Evolutionary conservation across 2,113 vertebrate genomes (phyloP).

Genomic region (Martes martes): DNA sequence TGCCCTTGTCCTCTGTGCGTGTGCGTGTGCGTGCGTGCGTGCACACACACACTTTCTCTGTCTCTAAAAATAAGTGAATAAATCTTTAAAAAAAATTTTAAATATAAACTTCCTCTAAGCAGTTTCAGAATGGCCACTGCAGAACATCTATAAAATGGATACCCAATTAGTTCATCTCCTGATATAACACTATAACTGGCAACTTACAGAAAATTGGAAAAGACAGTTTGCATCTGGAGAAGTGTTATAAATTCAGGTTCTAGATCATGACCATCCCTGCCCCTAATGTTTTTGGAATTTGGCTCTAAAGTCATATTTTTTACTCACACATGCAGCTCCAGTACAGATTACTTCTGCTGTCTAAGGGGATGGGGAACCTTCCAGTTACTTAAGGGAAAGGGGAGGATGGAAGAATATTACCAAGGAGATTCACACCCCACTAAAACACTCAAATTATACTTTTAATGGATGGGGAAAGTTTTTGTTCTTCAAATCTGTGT

Average conservation of each 20-base stretch:
- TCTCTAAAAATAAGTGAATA: background rate
- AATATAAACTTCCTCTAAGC: background rate
- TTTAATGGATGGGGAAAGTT: conserved; percentile 55
- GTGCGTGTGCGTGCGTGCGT: accelerated
- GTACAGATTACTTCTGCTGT: background rate
- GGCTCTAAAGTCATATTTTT: background rate
- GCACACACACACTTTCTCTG: background rate
- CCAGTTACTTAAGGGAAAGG: background rate
- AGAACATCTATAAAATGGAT: background rate
- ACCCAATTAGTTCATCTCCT: background rate
- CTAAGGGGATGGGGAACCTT: background rate
- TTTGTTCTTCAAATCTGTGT: conserved; percentile 31
- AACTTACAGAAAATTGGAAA: background rate
- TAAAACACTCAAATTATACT: conserved; percentile 44
- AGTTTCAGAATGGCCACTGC: background rate
- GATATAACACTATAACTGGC: background rate
- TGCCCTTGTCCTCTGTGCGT: background rate
- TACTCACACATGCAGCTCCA: background rate
- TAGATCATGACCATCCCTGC: background rate
- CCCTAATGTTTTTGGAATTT: background rate
- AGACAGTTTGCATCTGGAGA: background rate
- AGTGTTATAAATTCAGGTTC: background rate
- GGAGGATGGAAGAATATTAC: background rate
- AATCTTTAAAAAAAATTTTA: background rate
- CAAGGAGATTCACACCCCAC: conserved; percentile 31